Percentiles rank a stretch among this genome's conserved stretches.
Evolutionary conservation across 2,113 vertebrate species (phyloP).

Genomic region (Turnix velox): DNA sequence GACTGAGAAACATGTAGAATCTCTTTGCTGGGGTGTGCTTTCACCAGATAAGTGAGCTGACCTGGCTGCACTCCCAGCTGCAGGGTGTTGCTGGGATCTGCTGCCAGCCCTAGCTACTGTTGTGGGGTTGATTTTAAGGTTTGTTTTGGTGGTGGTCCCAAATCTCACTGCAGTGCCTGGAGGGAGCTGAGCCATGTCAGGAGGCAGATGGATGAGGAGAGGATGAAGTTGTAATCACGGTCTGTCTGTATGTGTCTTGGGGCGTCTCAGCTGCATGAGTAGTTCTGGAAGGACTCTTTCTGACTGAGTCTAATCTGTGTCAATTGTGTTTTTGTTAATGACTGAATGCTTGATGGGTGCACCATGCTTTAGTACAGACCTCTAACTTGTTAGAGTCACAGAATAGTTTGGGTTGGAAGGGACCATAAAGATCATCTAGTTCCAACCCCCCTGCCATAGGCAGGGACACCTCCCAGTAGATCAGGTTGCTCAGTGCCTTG

Average conservation of each 20-base stretch:
- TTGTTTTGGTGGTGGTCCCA: neutral
- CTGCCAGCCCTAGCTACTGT: neutral
- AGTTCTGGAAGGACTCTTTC: neutral
- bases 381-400: neutral
- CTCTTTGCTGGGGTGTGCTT: neutral
- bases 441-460: no score
- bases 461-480: no score
- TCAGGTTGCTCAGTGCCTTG: no score
- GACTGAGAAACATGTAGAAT: neutral
- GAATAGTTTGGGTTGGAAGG: no score
- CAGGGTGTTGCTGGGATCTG: neutral
- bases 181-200: neutral
- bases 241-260: neutral
- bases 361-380: neutral
- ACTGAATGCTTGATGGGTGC: fast-evolving
- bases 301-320: neutral
- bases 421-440: no score
- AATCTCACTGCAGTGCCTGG: neutral
- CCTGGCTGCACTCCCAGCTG: neutral
- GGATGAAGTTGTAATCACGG: neutral
- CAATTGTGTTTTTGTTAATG: neutral
- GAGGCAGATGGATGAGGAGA: neutral
- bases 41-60: neutral
- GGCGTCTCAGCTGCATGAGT: neutral
- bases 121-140: neutral